These are phyloP conservation scores for Brachyopa scutellaris DNA, from an alignment of 2,888 invertebrate genomes.

Conservation along the genomic window DNA sequence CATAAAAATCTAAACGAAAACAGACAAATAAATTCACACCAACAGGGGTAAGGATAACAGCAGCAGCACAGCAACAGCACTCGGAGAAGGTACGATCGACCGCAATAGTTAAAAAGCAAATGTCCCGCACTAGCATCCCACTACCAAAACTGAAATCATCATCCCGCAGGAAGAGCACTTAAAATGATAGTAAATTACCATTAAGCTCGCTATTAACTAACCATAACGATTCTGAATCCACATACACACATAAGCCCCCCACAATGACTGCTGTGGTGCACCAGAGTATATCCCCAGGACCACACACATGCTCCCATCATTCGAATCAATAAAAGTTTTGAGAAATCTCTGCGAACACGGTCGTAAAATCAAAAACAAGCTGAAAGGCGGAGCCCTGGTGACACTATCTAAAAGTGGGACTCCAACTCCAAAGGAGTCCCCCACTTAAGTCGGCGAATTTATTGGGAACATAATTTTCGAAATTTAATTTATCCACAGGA, in stretches of 20 bases:
- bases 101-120: conserved; percentile 17
- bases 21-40: conserved; percentile 68
- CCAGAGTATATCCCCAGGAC: conserved; percentile 11
- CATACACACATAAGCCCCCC: background rate
- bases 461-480: conserved; percentile 61
- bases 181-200: conserved; percentile 68
- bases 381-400: conserved; percentile 39
- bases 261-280: background rate
- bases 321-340: conserved; percentile 59
- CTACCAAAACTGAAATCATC: conserved; percentile 44
- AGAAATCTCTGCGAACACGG: conserved; percentile 51
- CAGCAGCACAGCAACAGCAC: no score
- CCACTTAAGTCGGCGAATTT: conserved; percentile 60
- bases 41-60: conserved; percentile 5
- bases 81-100: no score
- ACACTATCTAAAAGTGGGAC: conserved; percentile 19
- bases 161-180: conserved; percentile 49
- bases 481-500: conserved; percentile 63
- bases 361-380: conserved; percentile 52
- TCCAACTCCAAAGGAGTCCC: background rate
- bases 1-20: conserved; percentile 49
- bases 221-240: conserved; percentile 43
- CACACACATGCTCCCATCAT: conserved; percentile 47
- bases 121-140: background rate
- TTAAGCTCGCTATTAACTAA: conserved; percentile 66